These are phyloP conservation scores for Fopius arisanus DNA, from an alignment of 1,140 invertebrate species.

Conservation along the genomic window DNA sequence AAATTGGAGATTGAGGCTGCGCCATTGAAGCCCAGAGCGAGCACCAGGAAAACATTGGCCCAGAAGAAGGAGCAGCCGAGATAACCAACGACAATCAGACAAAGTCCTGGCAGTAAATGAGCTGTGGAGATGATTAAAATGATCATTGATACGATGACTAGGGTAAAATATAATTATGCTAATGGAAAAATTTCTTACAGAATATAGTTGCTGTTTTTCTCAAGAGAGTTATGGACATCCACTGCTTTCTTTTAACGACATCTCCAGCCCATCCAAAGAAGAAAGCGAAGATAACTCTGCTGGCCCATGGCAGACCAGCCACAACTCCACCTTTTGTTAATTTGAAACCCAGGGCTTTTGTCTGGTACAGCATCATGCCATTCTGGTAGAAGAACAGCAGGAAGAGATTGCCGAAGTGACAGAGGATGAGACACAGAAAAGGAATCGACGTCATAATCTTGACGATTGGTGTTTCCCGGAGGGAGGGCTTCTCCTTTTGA, in stretches of 20 bases:
- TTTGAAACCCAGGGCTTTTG: conserved; percentile 78
- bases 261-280: conserved; percentile 73
- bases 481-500: conserved; percentile 29
- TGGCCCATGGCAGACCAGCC: conserved; percentile 71
- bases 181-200: conserved; percentile 63
- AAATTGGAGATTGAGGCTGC: conserved; percentile 81
- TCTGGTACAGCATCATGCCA: conserved; percentile 75
- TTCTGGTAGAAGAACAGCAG: conserved; percentile 83
- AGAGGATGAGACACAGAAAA: conserved; percentile 70
- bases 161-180: background rate
- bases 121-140: conserved; percentile 60
- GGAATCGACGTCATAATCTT: conserved; percentile 71
- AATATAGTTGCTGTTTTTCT: conserved; percentile 75
- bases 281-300: conserved; percentile 71
- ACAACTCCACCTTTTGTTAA: conserved; percentile 73
- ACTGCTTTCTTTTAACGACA: conserved; percentile 65
- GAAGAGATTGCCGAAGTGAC: conserved; percentile 78
- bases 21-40: conserved; percentile 82
- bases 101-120: conserved; percentile 74
- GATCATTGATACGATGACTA: background rate
- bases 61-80: conserved; percentile 70
- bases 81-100: conserved; percentile 71
- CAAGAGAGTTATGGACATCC: conserved; percentile 69
- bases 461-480: conserved; percentile 43
- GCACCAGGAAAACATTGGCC: conserved; percentile 72